Percentiles rank a stretch among this genome's conserved stretches.
phyloP scores from a whole-genome alignment of 2,113 vertebrate genomes.

The Silurus asotus region DNA sequence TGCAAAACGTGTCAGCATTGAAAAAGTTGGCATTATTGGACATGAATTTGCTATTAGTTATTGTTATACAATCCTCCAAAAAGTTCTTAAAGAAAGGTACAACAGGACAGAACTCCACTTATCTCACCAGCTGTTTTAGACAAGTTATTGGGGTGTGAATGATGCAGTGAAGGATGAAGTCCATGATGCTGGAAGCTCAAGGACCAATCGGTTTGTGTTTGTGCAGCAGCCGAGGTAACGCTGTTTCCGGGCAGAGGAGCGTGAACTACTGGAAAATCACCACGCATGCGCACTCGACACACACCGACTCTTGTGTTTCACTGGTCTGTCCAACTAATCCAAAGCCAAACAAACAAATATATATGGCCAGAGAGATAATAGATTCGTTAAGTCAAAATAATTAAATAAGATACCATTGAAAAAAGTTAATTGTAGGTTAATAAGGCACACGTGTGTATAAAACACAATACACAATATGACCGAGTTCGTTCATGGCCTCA shows the following conservation, averaged over 20 bases:
- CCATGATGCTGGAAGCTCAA: neutral
- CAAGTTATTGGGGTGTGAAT: neutral
- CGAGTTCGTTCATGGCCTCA: neutral
- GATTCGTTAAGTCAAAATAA: too few species aligned
- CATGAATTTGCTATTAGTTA: neutral
- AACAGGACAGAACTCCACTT: neutral
- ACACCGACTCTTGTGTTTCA: neutral
- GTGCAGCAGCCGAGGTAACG: constrained; percentile 41
- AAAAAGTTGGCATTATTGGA: too few species aligned
- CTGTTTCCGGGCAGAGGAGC: constrained; percentile 54
- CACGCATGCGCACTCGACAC: constrained; percentile 12
- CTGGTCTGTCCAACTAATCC: neutral
- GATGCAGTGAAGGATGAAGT: neutral
- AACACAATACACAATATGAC: neutral
- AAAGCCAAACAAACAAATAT: neutral
- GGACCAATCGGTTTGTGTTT: constrained; percentile 46
- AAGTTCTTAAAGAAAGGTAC: neutral
- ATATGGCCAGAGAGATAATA: neutral
- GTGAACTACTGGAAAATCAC: constrained; percentile 29
- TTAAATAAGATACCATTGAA: too few species aligned
- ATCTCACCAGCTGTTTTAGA: neutral
- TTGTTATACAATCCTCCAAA: neutral
- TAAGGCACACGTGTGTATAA: neutral
- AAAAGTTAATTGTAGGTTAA: too few species aligned
- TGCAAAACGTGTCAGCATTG: neutral